phyloP scores from a whole-genome alignment of 1,140 invertebrate genomes.

The Stegodyphus dumicola region DNA sequence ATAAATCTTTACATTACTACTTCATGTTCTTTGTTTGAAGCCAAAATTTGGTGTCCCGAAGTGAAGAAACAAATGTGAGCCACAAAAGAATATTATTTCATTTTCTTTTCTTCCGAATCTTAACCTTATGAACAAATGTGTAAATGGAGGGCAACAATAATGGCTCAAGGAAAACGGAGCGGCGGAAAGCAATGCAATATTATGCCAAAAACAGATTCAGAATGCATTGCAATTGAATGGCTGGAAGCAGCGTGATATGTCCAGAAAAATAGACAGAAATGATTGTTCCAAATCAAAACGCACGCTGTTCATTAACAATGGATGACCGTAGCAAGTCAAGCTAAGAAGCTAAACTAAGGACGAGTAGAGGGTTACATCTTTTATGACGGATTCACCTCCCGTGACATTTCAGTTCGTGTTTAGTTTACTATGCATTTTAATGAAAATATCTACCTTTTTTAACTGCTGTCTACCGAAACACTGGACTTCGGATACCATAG shows the following conservation, averaged over 20 bases:
- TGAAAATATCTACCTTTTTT: too few species aligned
- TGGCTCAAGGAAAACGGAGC: slow-evolving; percentile 47
- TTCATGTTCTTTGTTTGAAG: too few species aligned
- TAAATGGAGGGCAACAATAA: slow-evolving; percentile 48
- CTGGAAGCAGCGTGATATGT: slow-evolving; percentile 44
- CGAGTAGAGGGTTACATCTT: not conserved
- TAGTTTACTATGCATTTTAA: too few species aligned
- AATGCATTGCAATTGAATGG: slow-evolving; percentile 19
- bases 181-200: slow-evolving; percentile 5
- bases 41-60: too few species aligned
- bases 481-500: too few species aligned
- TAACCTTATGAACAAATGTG: slow-evolving; percentile 39
- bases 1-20: too few species aligned
- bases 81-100: not conserved
- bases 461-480: too few species aligned
- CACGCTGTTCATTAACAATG: slow-evolving; percentile 14
- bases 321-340: slow-evolving; percentile 25
- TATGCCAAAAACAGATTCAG: slow-evolving; percentile 31
- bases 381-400: slow-evolving; percentile 18
- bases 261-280: slow-evolving; percentile 15
- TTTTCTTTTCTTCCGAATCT: slow-evolving; percentile 1
- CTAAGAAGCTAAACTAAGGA: slow-evolving; percentile 42
- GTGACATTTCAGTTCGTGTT: not conserved
- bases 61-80: not conserved
- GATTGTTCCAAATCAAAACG: slow-evolving; percentile 2